Base-by-base conservation (phyloP, 2,113 vertebrate genomes). In the Parotia lawesii region DNA sequence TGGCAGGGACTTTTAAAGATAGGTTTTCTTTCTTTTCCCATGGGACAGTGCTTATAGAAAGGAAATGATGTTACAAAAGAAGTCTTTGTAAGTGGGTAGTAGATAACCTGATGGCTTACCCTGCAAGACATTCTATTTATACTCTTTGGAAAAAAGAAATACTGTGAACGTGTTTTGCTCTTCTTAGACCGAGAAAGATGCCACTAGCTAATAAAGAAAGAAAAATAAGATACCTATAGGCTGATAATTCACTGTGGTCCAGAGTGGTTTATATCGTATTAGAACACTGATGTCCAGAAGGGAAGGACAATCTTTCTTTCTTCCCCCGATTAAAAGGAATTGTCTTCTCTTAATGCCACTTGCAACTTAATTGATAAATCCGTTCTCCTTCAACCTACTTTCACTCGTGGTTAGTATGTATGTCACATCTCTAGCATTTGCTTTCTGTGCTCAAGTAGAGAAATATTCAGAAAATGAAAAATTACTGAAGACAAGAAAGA, bases 401-500 rank as follows among this genome's bases (percentile, higher is more conserved):
- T 87, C 50, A 12, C 45, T 37, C 16, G 17, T 44, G 42, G 40
- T 96, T 94, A 70, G 56, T 89, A 94, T 85, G 87, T 91, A 40
- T 44, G 66, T 24, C 93, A 82, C 74, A 93, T 83, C n/a, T 17
- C 33, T 70, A 79, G 27, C 71, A 40, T 76, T 95, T 92, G 33
- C 23, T 87, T 31, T 91, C 58, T 58, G 23, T 87, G 64, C 19
- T 11, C 12, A 87, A 75, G 58, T 16, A 65, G 25, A 72, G 27
- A 91, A 94, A 89, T 91, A 87, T 35, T 92, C 84, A 89, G 71
- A 93, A 94, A 89, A 95, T 77, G 29, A 92, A 91, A 95, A 93
- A 89, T 87, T 92, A 56, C 77, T 66, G n/a, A 69, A 89, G 71
- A 91, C 91, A 93, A 79, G 71, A 89, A 76, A 87, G 47, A 51